Conservation (phyloP, 30 jellyfish, hydroid and myxozoan genomes). For the Chironex yamaguchii region DNA sequence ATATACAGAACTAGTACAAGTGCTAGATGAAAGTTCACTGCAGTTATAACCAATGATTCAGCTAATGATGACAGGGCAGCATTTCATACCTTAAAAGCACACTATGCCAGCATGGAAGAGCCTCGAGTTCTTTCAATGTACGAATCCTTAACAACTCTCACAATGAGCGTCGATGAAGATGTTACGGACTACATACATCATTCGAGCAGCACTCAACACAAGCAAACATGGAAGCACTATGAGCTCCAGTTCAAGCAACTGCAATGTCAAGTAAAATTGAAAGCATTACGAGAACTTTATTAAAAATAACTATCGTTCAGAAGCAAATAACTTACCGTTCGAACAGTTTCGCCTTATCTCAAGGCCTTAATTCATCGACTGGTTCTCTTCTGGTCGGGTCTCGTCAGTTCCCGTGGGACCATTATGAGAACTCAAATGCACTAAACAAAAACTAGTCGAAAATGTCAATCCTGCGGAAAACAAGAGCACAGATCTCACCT, state of each 20-base stretch:
- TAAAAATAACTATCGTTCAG: too few species aligned
- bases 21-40: slow-evolving; percentile 17
- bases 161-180: slow-evolving; percentile 22
- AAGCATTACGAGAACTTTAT: slow-evolving; percentile 18
- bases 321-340: too few species aligned
- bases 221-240: slow-evolving; percentile 44
- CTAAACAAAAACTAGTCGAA: slow-evolving; percentile 16
- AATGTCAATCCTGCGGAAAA: slow-evolving; percentile 61
- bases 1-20: slow-evolving; percentile 54
- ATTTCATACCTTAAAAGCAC: neutral
- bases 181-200: slow-evolving; percentile 41
- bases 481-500: slow-evolving; percentile 38
- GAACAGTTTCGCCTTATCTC: too few species aligned
- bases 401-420: too few species aligned
- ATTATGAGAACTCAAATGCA: neutral
- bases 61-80: slow-evolving; percentile 31
- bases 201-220: too few species aligned
- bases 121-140: slow-evolving; percentile 34
- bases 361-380: too few species aligned
- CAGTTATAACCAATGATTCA: slow-evolving; percentile 25
- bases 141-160: slow-evolving; percentile 1
- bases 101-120: slow-evolving; percentile 31
- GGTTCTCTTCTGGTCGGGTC: too few species aligned
- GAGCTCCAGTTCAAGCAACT: slow-evolving; percentile 20
- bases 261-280: neutral